phyloP scores from a whole-genome alignment of 2,888 invertebrate species.

The Aproaerema taeniolella region DNA sequence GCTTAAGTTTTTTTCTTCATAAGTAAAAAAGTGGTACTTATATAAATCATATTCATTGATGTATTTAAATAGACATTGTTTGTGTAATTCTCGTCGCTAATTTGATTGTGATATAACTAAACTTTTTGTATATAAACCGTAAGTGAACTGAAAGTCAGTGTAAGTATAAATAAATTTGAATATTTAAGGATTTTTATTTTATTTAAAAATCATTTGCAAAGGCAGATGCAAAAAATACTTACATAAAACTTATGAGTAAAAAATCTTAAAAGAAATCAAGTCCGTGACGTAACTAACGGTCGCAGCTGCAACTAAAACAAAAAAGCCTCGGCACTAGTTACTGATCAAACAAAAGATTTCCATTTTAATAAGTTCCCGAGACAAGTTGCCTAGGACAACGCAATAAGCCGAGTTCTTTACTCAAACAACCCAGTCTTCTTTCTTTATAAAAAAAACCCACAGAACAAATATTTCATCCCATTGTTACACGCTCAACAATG shows the following conservation, averaged over 20 bases:
- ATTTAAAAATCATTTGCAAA: constrained; percentile 6
- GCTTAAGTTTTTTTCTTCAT: constrained; percentile 22
- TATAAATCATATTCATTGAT: constrained; percentile 44
- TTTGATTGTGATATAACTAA: constrained; percentile 64
- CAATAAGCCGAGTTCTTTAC: constrained; percentile 2
- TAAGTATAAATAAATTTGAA: constrained; percentile 52
- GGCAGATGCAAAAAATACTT: not conserved
- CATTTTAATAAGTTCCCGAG: constrained; percentile 14
- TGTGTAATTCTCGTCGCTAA: constrained; percentile 52
- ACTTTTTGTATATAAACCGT: constrained; percentile 58
- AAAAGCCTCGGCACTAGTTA: constrained; percentile 1
- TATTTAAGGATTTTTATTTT: constrained; percentile 29
- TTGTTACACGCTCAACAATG: constrained; percentile 19
- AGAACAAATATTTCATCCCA: constrained; percentile 18
- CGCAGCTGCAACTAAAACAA: constrained; percentile 2
- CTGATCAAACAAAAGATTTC: constrained; percentile 14
- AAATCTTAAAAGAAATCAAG: constrained; percentile 4
- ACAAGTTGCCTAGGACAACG: constrained; percentile 1
- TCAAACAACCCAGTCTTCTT: constrained; percentile 1
- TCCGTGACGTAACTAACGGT: constrained; percentile 5
- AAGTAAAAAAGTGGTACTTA: constrained; percentile 31
- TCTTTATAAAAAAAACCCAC: not conserved
- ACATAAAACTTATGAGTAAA: not conserved
- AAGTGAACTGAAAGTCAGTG: constrained; percentile 56
- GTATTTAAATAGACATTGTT: constrained; percentile 43